Conservation (phyloP, 2,797 vertebrate species). For the Denticeps clupeoides region DNA sequence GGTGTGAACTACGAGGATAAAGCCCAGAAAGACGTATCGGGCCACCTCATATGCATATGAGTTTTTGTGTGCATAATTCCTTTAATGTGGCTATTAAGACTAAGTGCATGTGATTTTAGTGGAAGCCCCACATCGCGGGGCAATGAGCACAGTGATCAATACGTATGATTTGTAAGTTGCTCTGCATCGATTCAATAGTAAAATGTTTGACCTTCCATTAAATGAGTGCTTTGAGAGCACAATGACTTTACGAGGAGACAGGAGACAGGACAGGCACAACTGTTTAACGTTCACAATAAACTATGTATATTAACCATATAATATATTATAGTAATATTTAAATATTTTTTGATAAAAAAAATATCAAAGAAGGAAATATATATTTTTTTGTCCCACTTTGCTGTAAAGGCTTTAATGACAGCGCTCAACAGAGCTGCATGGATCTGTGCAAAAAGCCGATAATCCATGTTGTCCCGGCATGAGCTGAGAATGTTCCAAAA, state of each 20-base stretch:
- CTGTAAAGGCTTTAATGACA: no score
- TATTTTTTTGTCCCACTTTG: no score
- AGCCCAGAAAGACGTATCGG: slow-evolving; percentile 59
- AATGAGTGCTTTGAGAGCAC: slow-evolving; percentile 66
- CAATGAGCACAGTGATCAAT: slow-evolving; percentile 80
- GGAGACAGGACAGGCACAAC: slow-evolving; percentile 23
- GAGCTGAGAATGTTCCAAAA: no score
- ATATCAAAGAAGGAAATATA: no score
- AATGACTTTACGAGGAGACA: slow-evolving; percentile 53
- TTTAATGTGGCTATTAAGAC: slow-evolving; percentile 91
- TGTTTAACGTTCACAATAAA: no score
- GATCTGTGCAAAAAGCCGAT: no score
- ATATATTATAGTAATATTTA: no score
- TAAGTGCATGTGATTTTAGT: slow-evolving; percentile 89
- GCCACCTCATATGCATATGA: slow-evolving; percentile 52
- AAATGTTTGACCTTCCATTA: slow-evolving; percentile 72
- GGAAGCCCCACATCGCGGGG: slow-evolving; percentile 74
- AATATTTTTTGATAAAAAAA: no score
- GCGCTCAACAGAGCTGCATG: no score
- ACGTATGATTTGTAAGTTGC: slow-evolving; percentile 83
- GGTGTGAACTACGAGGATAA: slow-evolving; percentile 54
- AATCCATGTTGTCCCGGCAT: no score
- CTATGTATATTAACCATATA: no score
- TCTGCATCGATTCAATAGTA: slow-evolving; percentile 70
- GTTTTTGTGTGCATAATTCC: slow-evolving; percentile 81